phyloP scores from a whole-genome alignment of 1,140 invertebrate species.

The Harpegnathos saltator region DNA sequence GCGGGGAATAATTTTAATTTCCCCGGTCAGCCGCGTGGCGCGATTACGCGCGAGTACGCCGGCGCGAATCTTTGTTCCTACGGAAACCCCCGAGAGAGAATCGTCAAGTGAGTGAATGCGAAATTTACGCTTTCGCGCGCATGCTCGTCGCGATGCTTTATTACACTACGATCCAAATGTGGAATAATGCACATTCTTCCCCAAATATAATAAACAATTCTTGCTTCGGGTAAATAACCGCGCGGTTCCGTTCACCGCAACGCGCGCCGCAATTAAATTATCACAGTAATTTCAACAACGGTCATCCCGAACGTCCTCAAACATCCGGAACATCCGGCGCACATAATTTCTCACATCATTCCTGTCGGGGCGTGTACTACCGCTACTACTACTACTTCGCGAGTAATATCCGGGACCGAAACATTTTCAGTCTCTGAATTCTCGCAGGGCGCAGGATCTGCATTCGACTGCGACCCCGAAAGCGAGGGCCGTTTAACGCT shows the following conservation, averaged over 20 bases:
- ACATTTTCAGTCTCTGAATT: constrained; percentile 25
- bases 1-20: constrained; percentile 39
- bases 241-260: constrained; percentile 30
- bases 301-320: constrained; percentile 60
- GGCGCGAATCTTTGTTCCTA: constrained; percentile 32
- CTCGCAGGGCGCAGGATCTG: constrained; percentile 26
- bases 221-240: constrained; percentile 55
- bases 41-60: not conserved
- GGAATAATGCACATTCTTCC: constrained; percentile 44
- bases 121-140: constrained; percentile 46
- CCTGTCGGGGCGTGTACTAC: constrained; percentile 45
- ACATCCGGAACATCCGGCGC: constrained; percentile 57
- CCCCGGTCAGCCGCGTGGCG: not conserved
- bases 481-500: constrained; percentile 42
- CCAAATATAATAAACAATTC: constrained; percentile 58
- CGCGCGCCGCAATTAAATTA: constrained; percentile 65
- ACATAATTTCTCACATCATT: constrained; percentile 66
- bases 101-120: constrained; percentile 9
- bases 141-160: constrained; percentile 42
- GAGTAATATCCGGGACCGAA: constrained; percentile 54
- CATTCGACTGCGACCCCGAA: constrained; percentile 53
- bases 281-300: constrained; percentile 67
- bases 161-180: constrained; percentile 46
- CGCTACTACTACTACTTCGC: constrained; percentile 32
- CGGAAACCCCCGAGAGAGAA: constrained; percentile 30